Percentiles rank a stretch among this genome's conserved stretches.
phyloP scores from a whole-genome alignment of 2,113 vertebrate genomes.

The Lathamus discolor region DNA sequence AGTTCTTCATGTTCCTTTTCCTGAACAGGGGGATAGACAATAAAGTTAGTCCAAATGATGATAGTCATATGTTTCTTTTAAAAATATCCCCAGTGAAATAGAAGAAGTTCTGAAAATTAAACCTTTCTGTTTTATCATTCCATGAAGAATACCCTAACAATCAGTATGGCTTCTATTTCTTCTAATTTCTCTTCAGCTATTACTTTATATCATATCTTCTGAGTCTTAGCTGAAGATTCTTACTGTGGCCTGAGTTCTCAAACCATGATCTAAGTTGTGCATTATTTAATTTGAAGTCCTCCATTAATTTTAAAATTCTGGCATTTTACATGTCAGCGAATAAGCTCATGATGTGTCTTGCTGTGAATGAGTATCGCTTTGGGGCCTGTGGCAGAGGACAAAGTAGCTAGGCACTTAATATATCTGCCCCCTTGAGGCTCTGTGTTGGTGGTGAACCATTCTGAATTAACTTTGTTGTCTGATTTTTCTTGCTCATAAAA shows the following conservation, averaged over 20 bases:
- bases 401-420: neutral
- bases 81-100: neutral
- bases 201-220: neutral
- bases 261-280: neutral
- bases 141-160: neutral
- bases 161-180: neutral
- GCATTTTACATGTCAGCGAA: rapidly evolving
- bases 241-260: neutral
- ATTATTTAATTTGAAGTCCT: neutral
- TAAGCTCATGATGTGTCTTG: neutral
- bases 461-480: neutral
- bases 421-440: neutral
- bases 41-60: neutral
- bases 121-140: neutral
- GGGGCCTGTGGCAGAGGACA: neutral
- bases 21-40: neutral
- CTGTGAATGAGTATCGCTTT: neutral
- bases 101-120: neutral
- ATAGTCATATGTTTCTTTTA: neutral
- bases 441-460: neutral
- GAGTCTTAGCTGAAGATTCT: neutral
- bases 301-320: neutral
- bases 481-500: neutral
- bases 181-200: neutral
- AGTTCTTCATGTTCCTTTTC: neutral